These are phyloP conservation scores for Buceros bicornis DNA, from an alignment of 2,797 vertebrate genomes.

Conservation along the genomic window DNA sequence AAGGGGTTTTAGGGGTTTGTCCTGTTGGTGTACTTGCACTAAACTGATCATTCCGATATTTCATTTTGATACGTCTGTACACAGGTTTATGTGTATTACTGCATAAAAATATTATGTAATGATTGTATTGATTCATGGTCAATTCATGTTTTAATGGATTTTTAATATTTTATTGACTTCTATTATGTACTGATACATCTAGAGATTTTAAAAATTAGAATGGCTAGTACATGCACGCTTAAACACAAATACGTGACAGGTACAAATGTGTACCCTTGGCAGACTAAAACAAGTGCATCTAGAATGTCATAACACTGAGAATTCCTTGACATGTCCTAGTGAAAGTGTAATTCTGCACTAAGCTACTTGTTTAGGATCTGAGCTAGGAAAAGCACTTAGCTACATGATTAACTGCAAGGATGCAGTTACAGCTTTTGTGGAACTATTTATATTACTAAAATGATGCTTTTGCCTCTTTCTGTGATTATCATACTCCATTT, in stretches of 20 bases:
- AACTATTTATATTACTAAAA: background rate
- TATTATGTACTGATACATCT: background rate
- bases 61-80: background rate
- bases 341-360: background rate
- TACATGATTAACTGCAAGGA: background rate
- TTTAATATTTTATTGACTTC: background rate
- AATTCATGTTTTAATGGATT: background rate
- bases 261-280: background rate
- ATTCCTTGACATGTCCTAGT: background rate
- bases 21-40: background rate
- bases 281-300: background rate
- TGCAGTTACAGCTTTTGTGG: background rate
- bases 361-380: background rate
- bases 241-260: background rate
- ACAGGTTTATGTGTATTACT: background rate
- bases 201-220: background rate
- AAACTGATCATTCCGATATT: background rate
- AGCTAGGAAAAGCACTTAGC: background rate
- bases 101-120: background rate
- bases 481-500: background rate
- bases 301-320: background rate
- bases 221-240: background rate
- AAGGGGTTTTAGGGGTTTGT: accelerated
- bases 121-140: background rate
- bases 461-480: background rate